Evolutionary conservation across 2,797 vertebrate species (phyloP), one percentile per base, ranked within the genome.

Genomic region (Halcyon smyrnensis): DNA sequence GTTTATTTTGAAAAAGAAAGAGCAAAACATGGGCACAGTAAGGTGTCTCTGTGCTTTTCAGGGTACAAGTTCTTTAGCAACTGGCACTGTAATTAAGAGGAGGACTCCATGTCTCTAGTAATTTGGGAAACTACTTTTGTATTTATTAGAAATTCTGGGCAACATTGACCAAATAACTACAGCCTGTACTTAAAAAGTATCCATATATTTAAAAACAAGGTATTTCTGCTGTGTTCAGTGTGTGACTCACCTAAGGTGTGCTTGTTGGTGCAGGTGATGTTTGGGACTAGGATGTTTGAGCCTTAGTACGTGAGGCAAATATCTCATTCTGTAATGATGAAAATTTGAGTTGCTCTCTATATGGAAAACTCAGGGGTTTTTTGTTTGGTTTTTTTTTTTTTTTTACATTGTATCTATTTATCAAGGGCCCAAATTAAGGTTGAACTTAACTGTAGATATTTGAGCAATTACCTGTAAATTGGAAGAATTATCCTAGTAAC

Each of bases 81-180:
- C 13, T 62, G 27, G 18, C 5, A 2, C 34, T 84, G 57, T 78
- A 95, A 96, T 94, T 95, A 92, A 56, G 32, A 77, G 8, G 6
- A 16, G 16, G 11, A 84, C 85, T 89, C 53, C 41, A 37, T 28
- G 18, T 51, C 21, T 83, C 45, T 36, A 30, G 15, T 50, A 83
- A 46, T 69, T 39, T 34, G 14, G n/a, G 32, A 89, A 84, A 54
- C 12, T 71, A 8, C 27, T 64, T 75, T 80, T 68, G 16, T 34
- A 51, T 53, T 59, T 89, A 41, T 50, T 91, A 57, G 18, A 62
- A 78, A 89, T 77, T 69, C 32, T 39, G 36, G n/a, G 12, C 15
- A 85, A 1, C 54, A 8, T 45, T 83, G 34, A 41, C 64, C 24
- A 68, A 67, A 87, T 84, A 74, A 20, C 11, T 50, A 67, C 6